Percentiles rank a stretch among this genome's conserved stretches.
phyloP scores from a whole-genome alignment of 2,888 invertebrate species.

The Drosophila peninsularis region DNA sequence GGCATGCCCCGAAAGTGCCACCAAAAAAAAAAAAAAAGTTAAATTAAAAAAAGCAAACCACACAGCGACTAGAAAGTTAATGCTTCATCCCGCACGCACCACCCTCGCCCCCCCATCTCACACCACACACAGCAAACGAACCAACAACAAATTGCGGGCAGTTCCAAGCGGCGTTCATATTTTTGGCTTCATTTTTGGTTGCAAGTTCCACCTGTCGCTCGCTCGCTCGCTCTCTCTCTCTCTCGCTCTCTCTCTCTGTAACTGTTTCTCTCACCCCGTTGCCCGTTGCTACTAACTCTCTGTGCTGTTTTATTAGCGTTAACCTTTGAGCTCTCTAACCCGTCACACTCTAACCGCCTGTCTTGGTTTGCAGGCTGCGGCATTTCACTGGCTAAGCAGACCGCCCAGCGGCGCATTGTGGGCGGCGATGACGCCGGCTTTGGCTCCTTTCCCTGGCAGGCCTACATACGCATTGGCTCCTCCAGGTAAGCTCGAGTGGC shows the following conservation, averaged over 20 bases:
- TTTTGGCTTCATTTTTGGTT: conserved; percentile 38
- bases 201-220: conserved; percentile 26
- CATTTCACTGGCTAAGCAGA: conserved; percentile 92
- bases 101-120: background rate
- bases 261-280: conserved; percentile 33
- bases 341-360: conserved; percentile 3
- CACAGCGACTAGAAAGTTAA: conserved; percentile 49
- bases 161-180: conserved; percentile 49
- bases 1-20: conserved; percentile 41
- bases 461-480: conserved; percentile 96
- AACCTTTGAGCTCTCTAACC: conserved; percentile 39
- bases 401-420: conserved; percentile 94
- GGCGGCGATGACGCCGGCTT: conserved; percentile 97
- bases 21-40: conserved; percentile 9
- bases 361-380: conserved; percentile 90
- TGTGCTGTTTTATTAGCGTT: conserved; percentile 21
- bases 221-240: background rate
- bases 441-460: conserved; percentile 97
- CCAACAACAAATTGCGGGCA: conserved; percentile 46
- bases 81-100: conserved; percentile 24
- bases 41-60: conserved; percentile 8
- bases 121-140: conserved; percentile 8
- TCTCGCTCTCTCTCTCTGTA: conserved; percentile 14
- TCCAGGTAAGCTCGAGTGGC: conserved; percentile 87
- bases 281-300: conserved; percentile 53